phyloP scores from a whole-genome alignment of 64 coral and sea anemone genomes.

The Astreopora myriophthalma region DNA sequence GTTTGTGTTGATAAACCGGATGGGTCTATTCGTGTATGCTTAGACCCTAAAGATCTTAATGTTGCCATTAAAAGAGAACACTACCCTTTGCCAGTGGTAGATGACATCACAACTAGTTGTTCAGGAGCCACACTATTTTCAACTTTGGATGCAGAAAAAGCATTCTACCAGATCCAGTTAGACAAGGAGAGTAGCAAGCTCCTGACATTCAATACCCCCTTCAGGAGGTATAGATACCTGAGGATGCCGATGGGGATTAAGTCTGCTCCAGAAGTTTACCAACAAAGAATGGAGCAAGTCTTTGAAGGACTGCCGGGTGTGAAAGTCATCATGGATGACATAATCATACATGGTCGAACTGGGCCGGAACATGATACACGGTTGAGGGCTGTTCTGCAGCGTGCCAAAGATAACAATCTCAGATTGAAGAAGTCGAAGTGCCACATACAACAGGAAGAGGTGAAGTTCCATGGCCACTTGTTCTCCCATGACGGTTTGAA shows the following conservation, averaged over 20 bases:
- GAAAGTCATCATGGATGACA: slow-evolving; percentile 3
- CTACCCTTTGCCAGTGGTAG: too few relatives aligned
- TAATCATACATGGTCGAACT: neutral
- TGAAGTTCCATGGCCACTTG: too few relatives aligned
- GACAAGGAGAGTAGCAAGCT: neutral
- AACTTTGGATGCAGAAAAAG: too few relatives aligned
- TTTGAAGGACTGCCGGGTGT: neutral
- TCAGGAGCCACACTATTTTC: too few relatives aligned
- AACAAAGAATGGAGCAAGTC: neutral
- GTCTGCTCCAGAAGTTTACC: slow-evolving; percentile 3
- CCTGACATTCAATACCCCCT: slow-evolving; percentile 21
- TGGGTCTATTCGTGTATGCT: too few relatives aligned
- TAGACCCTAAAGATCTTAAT: too few relatives aligned
- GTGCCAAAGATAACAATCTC: slow-evolving; percentile 22
- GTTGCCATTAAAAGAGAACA: too few relatives aligned
- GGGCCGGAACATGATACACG: slow-evolving; percentile 42
- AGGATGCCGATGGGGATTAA: slow-evolving; percentile 8
- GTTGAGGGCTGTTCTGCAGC: slow-evolving; percentile 31
- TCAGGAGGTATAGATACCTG: neutral
- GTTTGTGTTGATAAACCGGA: too few relatives aligned
- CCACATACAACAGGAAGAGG: too few relatives aligned
- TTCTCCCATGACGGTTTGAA: too few relatives aligned
- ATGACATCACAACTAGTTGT: too few relatives aligned
- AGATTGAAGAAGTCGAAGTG: slow-evolving; percentile 21
- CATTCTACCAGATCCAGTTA: neutral